These are phyloP conservation scores for Parthenolecanium corni DNA, from an alignment of 2,888 invertebrate genomes.

Conservation along the genomic window DNA sequence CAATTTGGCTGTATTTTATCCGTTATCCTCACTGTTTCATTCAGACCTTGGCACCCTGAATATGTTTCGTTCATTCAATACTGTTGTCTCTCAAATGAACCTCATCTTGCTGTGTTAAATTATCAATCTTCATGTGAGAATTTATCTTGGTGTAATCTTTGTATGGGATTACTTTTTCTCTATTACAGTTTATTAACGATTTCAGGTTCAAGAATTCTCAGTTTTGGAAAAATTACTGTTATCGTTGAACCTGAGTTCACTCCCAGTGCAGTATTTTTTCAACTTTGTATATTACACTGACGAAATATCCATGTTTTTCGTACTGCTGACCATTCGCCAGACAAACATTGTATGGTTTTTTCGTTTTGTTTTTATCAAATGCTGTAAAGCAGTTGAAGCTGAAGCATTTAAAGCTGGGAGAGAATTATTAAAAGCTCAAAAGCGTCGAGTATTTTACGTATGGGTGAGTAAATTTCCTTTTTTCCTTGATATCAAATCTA, in stretches of 20 bases:
- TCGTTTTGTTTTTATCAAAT: slow-evolving; percentile 39
- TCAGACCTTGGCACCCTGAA: slow-evolving; percentile 25
- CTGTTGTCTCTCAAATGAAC: not conserved
- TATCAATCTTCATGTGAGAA: not conserved
- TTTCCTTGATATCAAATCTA: no score
- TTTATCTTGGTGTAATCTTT: not conserved
- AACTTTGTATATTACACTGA: slow-evolving; percentile 92
- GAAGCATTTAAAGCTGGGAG: slow-evolving; percentile 6
- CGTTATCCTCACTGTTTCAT: slow-evolving; percentile 4
- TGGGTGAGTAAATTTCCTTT: not conserved
- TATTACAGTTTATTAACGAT: not conserved
- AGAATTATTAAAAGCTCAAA: not conserved
- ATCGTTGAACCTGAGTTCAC: slow-evolving; percentile 39
- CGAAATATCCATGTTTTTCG: slow-evolving; percentile 59
- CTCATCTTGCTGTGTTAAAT: slow-evolving; percentile 3
- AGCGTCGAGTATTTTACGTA: slow-evolving; percentile 2
- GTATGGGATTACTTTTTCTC: not conserved
- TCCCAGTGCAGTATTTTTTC: slow-evolving; percentile 58
- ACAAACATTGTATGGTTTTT: slow-evolving; percentile 89
- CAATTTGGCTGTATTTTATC: slow-evolving; percentile 38
- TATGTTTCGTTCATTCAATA: slow-evolving; percentile 25
- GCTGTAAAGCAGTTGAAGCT: slow-evolving; percentile 5
- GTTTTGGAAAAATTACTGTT: slow-evolving; percentile 32
- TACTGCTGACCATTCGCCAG: slow-evolving; percentile 73
- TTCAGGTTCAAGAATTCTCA: slow-evolving; percentile 1